Base-by-base conservation (phyloP, 2,888 invertebrate genomes). In the Cyclophora punctaria region DNA sequence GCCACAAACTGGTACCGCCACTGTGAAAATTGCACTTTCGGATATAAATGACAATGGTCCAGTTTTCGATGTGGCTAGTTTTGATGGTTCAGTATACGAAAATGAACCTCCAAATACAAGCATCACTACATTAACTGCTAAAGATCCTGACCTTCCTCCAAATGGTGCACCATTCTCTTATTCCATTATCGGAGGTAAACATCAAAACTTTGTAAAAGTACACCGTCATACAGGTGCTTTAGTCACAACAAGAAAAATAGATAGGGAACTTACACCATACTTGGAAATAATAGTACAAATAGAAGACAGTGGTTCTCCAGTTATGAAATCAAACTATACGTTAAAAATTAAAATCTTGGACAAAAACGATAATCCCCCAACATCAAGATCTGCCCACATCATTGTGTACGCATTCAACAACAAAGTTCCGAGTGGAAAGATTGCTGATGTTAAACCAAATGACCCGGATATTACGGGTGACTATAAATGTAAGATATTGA, bases 41-140 rank as follows among this genome's bases (percentile, higher is more conserved):
- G 98, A 98, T 75, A 91, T 97, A n/a, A 98, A 98, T 72, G 98
- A 98, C 71, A 98, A 98, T 73, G 96, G 96, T 0, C 98, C 98
- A 0, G 83, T 92, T 41, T 96, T 98, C 69, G 93, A 94, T 58
- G 89, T 93, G 0, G 84, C 90, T 1, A 92, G 91, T 58, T 90
- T 94, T 33, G 80, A 93, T 44, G 97, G 96, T 0, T 92, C 93
- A 58, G 93, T 98, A 0, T 90, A 92, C 51, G 98, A 98, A 83
- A 97, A 97, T 71, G 95, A 96, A 75, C 95, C 95, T 0, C 91
- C 94, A 0, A 94, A 93, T 52, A 95, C 96, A 0, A 93, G 92
- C 59, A 93, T 98, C 6, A 93, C 95, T 90, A 94, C 94, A 0
- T 85, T 98, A n/a, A 90, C 92, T 3, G 97, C 98, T 0, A 94